phyloP scores from a whole-genome alignment of 2,113 vertebrate genomes.

The zebrafish (Danio rerio) region GRCz12tu NC_133178.1:66851001-66851500 shows the following conservation, averaged over 20 bases:
- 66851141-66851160: no score
- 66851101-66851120: no score
- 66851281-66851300: slow-evolving; percentile 80
- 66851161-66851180: no score
- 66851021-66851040: no score
- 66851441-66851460: slow-evolving; percentile 92
- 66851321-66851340: slow-evolving; percentile 83
- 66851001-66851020: no score
- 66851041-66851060: no score
- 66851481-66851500: no score
- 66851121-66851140: no score
- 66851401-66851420: slow-evolving; percentile 83
- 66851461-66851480: slow-evolving; percentile 78
- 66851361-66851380: slow-evolving; percentile 96
- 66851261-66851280: slow-evolving; percentile 57
- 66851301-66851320: slow-evolving; percentile 82
- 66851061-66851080: no score
- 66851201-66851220: no score
- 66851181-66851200: no score
- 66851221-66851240: slow-evolving; percentile 10
- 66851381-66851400: slow-evolving; percentile 93
- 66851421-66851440: slow-evolving; percentile 87
- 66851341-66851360: slow-evolving; percentile 96
- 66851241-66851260: not conserved
- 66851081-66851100: no score